A percentile compares a stretch with the other conserved stretches of the same genome.
Conservation (phyloP, 2,888 invertebrate genomes). For the Dolomedes plantarius region DNA sequence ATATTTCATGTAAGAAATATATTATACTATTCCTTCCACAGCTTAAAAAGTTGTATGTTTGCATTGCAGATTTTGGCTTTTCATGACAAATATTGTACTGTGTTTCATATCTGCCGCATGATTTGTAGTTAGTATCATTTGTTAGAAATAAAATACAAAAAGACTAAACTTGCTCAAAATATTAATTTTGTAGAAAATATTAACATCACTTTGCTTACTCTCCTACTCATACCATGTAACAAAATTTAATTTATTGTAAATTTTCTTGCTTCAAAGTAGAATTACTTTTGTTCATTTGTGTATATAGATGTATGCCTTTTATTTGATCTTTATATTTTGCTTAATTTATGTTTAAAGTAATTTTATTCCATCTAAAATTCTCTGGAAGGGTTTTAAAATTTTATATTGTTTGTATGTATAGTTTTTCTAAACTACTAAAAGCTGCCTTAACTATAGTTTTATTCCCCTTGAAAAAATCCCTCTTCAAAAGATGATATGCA, state of each 20-base stretch:
- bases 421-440: slow-evolving; percentile 4
- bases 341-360: slow-evolving; percentile 1
- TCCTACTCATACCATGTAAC: not conserved
- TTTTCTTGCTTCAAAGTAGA: not conserved
- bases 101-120: not conserved
- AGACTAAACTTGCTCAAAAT: not conserved
- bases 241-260: slow-evolving; percentile 5
- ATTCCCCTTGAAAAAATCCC: not conserved
- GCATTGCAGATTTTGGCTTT: no score
- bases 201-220: no score
- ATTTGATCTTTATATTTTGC: not conserved
- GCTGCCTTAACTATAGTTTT: slow-evolving; percentile 3
- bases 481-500: no score
- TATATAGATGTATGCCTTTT: not conserved
- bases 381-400: not conserved
- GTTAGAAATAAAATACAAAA: not conserved
- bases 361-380: not conserved
- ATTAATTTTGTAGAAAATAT: not conserved
- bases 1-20: no score
- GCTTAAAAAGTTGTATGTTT: no score
- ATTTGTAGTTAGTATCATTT: not conserved
- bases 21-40: no score
- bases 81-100: not conserved
- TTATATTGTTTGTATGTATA: not conserved
- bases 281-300: not conserved